Evolutionary conservation across 2,797 vertebrate genomes (phyloP).

Genomic region (Momotus momota): DNA sequence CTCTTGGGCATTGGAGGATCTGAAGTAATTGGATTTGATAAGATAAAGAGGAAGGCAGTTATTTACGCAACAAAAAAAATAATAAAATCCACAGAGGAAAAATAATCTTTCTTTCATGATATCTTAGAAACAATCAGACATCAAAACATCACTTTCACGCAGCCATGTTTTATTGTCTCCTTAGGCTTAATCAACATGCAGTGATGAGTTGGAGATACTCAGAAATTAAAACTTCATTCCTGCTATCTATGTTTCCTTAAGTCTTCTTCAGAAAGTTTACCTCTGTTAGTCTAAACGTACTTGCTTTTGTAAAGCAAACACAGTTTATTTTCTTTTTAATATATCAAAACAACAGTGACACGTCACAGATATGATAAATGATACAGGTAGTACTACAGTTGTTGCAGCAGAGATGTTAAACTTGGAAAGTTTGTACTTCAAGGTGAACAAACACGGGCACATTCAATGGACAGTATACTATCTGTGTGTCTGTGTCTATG

Average conservation of each 20-base stretch:
- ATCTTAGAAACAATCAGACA: conserved; percentile 27
- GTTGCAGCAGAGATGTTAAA: neutral
- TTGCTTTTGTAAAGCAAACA: neutral
- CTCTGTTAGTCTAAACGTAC: neutral
- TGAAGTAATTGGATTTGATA: conserved; percentile 30
- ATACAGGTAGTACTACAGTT: neutral
- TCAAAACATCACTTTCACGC: conserved; percentile 28
- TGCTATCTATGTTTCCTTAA: neutral
- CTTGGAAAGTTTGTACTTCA: neutral
- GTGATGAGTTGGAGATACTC: neutral
- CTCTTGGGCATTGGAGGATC: conserved; percentile 3
- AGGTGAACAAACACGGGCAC: neutral
- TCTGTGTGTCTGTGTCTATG: fast-evolving
- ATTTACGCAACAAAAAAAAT: conserved; percentile 35
- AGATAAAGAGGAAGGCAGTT: conserved; percentile 37
- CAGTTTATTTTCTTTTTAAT: neutral
- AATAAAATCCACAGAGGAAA: neutral
- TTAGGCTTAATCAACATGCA: neutral
- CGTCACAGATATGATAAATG: neutral
- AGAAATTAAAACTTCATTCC: neutral
- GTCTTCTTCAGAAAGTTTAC: neutral
- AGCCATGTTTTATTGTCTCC: conserved; percentile 1
- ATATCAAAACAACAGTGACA: neutral
- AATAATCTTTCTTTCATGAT: neutral
- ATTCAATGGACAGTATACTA: neutral